Evolutionary conservation across 2,888 invertebrate genomes (phyloP).

Genomic region (Tipula lateralis): DNA sequence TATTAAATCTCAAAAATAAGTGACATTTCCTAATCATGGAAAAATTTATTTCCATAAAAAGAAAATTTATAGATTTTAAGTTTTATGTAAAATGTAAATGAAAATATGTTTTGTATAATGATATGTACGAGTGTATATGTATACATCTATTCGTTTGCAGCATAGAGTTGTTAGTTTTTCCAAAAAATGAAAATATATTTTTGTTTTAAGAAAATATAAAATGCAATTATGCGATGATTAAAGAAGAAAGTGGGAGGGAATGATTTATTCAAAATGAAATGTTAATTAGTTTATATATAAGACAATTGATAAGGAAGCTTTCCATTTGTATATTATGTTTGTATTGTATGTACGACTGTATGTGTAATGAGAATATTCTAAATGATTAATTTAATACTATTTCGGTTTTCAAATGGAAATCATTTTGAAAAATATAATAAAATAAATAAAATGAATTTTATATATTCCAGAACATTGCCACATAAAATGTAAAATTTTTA

Average conservation of each 20-base stretch:
- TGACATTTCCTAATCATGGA: constrained; percentile 29
- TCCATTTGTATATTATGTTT: not conserved
- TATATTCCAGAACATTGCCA: not conserved
- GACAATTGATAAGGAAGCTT: not conserved
- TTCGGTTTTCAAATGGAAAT: not conserved
- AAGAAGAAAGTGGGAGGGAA: not conserved
- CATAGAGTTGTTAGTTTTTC: not conserved
- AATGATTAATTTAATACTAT: not conserved
- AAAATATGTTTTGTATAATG: not conserved
- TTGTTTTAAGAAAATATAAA: not conserved
- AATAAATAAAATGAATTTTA: not conserved
- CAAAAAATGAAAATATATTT: not conserved
- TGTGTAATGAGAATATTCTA: not conserved
- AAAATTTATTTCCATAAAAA: constrained; percentile 19
- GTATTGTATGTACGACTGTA: not conserved
- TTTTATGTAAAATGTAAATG: constrained; percentile 9
- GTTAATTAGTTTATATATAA: not conserved
- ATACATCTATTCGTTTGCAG: not conserved
- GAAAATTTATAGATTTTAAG: not conserved
- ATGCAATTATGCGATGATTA: constrained; percentile 19
- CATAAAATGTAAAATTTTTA: not conserved
- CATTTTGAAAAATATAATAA: not conserved
- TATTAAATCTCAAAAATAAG: constrained; percentile 30
- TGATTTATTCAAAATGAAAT: not conserved
- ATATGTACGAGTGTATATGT: not conserved